phyloP scores from a whole-genome alignment of 2,888 invertebrate genomes.

The Sinohyriopsis cumingii region DNA sequence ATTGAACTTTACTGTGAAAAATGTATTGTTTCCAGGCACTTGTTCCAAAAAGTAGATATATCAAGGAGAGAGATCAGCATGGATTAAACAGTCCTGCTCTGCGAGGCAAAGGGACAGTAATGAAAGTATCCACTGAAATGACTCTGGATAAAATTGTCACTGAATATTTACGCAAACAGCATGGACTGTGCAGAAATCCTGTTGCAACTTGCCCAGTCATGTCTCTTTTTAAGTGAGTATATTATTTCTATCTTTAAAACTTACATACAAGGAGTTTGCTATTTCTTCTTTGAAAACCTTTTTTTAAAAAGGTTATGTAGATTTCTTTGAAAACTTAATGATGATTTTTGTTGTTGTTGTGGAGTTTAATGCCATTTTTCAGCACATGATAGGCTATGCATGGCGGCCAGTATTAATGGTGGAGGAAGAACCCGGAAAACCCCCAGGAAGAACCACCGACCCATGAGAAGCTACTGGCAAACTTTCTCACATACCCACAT shows the following conservation, averaged over 20 bases:
- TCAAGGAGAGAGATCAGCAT: constrained; percentile 29
- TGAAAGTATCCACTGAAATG: constrained; percentile 27
- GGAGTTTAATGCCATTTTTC: no score
- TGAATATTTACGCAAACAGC: constrained; percentile 97
- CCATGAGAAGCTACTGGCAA: no score
- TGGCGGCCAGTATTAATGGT: no score
- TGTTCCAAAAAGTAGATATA: constrained; percentile 26
- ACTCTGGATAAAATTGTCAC: constrained; percentile 92
- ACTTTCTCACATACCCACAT: no score
- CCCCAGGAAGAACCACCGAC: no score
- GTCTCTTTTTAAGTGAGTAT: constrained; percentile 83
- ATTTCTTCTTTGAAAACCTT: not conserved
- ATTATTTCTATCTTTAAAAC: not conserved
- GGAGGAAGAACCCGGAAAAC: no score
- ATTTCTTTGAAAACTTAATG: no score
- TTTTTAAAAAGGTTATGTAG: not conserved
- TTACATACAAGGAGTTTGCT: not conserved
- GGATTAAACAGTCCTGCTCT: constrained; percentile 35
- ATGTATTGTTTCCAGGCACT: constrained; percentile 7
- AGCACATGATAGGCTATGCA: no score
- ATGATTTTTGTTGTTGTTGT: no score
- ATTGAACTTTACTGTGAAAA: no score
- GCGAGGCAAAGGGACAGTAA: constrained; percentile 11
- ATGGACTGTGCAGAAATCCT: constrained; percentile 97
- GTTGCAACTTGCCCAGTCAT: constrained; percentile 98